These are phyloP conservation scores for Siphlonurus alternatus DNA, from an alignment of 2,888 invertebrate genomes.

Conservation along the genomic window DNA sequence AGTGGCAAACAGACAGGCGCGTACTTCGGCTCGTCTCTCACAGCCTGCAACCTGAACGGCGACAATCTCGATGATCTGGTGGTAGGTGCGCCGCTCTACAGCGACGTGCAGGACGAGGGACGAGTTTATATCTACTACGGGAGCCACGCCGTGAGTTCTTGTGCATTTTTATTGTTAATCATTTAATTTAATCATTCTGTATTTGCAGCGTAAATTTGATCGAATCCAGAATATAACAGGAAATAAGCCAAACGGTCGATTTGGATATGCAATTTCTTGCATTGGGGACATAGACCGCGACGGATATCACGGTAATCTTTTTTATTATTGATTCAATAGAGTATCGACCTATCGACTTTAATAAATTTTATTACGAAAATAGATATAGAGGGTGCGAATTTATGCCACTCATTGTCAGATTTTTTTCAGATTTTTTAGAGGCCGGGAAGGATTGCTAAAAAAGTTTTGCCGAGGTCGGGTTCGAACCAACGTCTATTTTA, in stretches of 20 bases:
- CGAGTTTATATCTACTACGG: slow-evolving; percentile 84
- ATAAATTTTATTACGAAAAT: too few species aligned
- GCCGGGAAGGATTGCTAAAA: too few species aligned
- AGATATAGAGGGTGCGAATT: too few species aligned
- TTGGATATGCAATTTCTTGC: neutral
- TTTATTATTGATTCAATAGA: too few species aligned
- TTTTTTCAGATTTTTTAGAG: too few species aligned
- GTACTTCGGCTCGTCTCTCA: slow-evolving; percentile 85
- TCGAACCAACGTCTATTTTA: too few species aligned
- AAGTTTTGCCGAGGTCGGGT: too few species aligned
- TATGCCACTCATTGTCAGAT: too few species aligned
- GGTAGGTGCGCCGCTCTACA: slow-evolving; percentile 87
- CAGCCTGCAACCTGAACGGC: slow-evolving; percentile 77
- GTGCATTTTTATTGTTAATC: neutral
- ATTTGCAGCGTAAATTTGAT: neutral
- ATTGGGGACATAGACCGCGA: neutral
- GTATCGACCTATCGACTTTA: too few species aligned
- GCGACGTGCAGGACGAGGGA: slow-evolving; percentile 53
- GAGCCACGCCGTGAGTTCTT: slow-evolving; percentile 34
- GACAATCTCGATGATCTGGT: slow-evolving; percentile 81
- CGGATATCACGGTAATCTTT: too few species aligned
- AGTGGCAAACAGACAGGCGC: slow-evolving; percentile 88
- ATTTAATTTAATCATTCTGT: neutral
- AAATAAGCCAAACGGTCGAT: neutral
- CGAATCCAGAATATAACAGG: neutral